These are phyloP conservation scores for Andrena flavipes DNA, from an alignment of 2,888 invertebrate genomes.

Conservation along the genomic window DNA sequence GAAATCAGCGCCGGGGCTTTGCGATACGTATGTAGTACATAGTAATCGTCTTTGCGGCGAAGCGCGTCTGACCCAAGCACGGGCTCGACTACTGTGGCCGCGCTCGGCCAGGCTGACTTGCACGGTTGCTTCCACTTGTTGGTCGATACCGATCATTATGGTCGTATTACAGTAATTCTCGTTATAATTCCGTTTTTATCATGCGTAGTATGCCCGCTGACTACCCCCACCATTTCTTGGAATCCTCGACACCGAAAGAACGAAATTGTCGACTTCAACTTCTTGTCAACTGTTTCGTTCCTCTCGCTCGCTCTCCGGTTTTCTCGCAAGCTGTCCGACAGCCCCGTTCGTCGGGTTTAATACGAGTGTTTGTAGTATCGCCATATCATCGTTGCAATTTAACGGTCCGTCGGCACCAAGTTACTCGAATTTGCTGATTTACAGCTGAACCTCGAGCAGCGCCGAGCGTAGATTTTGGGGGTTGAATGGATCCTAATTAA, in stretches of 20 bases:
- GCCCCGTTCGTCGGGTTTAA: no score
- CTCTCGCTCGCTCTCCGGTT: no score
- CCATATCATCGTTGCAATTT: slow-evolving; percentile 15
- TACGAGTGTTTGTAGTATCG: no score
- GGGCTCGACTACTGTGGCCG: slow-evolving; percentile 22
- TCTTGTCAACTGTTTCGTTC: no score
- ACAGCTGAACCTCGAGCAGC: neutral
- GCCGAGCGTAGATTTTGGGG: neutral
- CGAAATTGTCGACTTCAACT: no score
- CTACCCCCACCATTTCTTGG: no score
- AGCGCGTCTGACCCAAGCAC: slow-evolving; percentile 31
- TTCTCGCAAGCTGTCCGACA: no score
- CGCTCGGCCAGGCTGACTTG: neutral
- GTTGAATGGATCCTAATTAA: slow-evolving; percentile 28
- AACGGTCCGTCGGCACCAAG: neutral
- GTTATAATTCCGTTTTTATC: no score
- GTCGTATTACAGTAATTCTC: no score
- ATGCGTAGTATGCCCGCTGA: no score
- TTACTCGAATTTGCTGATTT: neutral
- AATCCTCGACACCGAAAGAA: no score
- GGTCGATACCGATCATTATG: slow-evolving; percentile 40
- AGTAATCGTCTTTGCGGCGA: slow-evolving; percentile 20
- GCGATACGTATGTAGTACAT: neutral
- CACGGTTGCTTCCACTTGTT: slow-evolving; percentile 45
- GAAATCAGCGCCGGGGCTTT: neutral